phyloP scores from a whole-genome alignment of 2,113 vertebrate genomes.

The Abramis brama region DNA sequence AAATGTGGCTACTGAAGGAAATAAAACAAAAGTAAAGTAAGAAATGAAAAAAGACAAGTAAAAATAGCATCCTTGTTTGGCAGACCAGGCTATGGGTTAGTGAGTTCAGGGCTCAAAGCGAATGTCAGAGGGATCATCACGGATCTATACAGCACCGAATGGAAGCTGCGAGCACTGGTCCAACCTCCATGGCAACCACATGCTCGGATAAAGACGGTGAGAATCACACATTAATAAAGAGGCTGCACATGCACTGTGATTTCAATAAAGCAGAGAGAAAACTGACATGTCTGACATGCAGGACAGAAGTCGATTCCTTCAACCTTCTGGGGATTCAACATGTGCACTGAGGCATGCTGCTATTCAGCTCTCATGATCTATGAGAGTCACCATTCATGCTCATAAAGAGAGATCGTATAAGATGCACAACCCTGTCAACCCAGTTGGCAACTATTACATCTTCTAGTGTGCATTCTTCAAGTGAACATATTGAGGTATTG shows the following conservation, averaged over 20 bases:
- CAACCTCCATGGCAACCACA: constrained; percentile 57
- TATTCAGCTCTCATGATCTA: constrained; percentile 23
- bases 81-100: constrained; percentile 6
- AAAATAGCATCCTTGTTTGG: not conserved
- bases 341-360: constrained; percentile 13
- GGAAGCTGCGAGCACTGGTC: constrained; percentile 37
- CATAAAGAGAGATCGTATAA: constrained; percentile 15
- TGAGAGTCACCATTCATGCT: constrained; percentile 24
- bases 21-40: not conserved
- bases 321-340: not conserved
- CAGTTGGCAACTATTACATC: not conserved
- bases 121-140: constrained; percentile 46
- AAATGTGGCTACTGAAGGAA: not conserved
- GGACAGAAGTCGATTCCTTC: constrained; percentile 32
- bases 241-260: constrained; percentile 47
- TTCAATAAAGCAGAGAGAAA: constrained; percentile 53
- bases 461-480: constrained; percentile 12
- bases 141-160: constrained; percentile 41
- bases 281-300: constrained; percentile 40
- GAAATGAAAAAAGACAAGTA: not conserved
- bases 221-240: constrained; percentile 57
- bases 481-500: not conserved
- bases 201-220: constrained; percentile 53
- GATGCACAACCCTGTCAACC: constrained; percentile 18
- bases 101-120: constrained; percentile 23